phyloP scores from a whole-genome alignment of 2,113 vertebrate species.

The Tinamus guttatus region DNA sequence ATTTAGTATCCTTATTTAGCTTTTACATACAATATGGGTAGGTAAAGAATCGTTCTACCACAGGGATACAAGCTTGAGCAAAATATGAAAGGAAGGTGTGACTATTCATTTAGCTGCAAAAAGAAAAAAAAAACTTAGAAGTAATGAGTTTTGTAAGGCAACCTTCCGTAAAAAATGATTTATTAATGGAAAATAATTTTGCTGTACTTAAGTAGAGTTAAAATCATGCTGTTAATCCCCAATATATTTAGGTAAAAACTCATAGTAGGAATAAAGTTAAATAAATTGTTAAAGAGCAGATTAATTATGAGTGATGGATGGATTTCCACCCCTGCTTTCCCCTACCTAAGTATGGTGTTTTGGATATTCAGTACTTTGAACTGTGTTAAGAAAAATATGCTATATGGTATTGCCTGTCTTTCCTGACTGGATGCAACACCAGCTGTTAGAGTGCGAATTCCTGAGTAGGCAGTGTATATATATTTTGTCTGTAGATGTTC shows the following conservation, averaged over 20 bases:
- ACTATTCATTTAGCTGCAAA: not conserved
- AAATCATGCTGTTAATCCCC: not conserved
- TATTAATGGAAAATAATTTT: not conserved
- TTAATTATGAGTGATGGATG: not conserved
- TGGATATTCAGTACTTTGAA: not conserved
- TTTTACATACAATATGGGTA: not conserved
- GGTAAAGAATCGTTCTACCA: not conserved
- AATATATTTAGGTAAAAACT: not conserved
- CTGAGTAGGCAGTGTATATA: not conserved
- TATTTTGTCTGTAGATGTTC: constrained; percentile 18
- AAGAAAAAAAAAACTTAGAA: too few relatives aligned
- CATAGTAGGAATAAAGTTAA: not conserved
- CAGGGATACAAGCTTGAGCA: not conserved
- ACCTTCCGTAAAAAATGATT: not conserved
- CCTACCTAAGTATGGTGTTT: not conserved
- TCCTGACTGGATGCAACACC: constrained; percentile 40
- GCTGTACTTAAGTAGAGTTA: not conserved
- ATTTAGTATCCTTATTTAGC: not conserved
- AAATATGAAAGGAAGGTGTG: not conserved
- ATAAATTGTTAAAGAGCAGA: not conserved
- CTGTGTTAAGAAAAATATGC: not conserved
- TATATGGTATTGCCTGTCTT: constrained; percentile 45
- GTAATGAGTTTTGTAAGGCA: not conserved
- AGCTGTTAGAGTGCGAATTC: constrained; percentile 49
- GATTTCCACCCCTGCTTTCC: not conserved